Conservation (phyloP, 1,140 invertebrate genomes). For the Nasonia giraulti region DNA sequence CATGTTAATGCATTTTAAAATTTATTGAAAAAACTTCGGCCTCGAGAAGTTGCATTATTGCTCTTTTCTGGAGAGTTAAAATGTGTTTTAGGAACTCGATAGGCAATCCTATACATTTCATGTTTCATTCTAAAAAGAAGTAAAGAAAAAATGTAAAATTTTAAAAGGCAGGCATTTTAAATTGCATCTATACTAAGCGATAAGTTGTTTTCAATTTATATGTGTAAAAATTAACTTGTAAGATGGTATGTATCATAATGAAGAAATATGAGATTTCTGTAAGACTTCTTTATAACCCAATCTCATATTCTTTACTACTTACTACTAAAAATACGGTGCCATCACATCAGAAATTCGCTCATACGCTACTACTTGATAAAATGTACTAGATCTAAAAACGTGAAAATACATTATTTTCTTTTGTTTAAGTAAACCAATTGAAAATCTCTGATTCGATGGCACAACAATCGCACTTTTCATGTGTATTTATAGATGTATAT, state of each 20-base stretch:
- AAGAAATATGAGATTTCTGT: slow-evolving; percentile 34
- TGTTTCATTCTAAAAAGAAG: slow-evolving; percentile 2
- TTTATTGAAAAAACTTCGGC: not conserved
- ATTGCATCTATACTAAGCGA: slow-evolving; percentile 9
- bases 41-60: not conserved
- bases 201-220: slow-evolving; percentile 6
- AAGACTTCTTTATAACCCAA: not conserved
- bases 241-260: slow-evolving; percentile 41
- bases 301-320: slow-evolving; percentile 45
- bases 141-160: slow-evolving; percentile 14
- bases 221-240: slow-evolving; percentile 24
- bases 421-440: not conserved
- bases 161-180: slow-evolving; percentile 28
- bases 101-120: not conserved
- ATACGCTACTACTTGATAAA: not conserved
- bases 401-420: not conserved
- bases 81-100: not conserved
- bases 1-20: not conserved
- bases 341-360: slow-evolving; percentile 12
- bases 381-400: slow-evolving; percentile 1
- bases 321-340: slow-evolving; percentile 31
- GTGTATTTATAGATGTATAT: not conserved
- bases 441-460: slow-evolving; percentile 22
- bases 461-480: slow-evolving; percentile 26
- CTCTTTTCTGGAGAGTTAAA: not conserved